Evolutionary conservation across 2,797 vertebrate genomes (phyloP).

Genomic region (Toxotes lorentzi): DNA sequence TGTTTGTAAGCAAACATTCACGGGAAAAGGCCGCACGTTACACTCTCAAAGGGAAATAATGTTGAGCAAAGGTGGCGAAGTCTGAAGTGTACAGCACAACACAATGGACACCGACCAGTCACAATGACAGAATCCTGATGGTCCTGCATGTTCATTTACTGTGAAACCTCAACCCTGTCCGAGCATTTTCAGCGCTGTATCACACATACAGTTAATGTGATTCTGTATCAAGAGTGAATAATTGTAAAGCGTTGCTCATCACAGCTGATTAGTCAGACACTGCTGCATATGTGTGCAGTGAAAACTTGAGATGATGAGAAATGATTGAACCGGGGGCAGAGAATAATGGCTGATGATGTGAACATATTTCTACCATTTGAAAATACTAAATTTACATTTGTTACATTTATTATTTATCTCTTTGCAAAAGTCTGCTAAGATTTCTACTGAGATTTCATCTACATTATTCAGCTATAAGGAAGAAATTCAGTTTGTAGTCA

Average conservation of each 20-base stretch:
- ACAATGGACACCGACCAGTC: conserved; percentile 35
- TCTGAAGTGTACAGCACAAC: conserved; percentile 7
- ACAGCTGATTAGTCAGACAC: conserved; percentile 6
- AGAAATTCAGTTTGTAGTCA: not conserved
- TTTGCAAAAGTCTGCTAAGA: not conserved
- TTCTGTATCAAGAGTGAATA: conserved; percentile 26
- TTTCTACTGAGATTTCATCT: not conserved
- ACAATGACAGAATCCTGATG: conserved; percentile 22
- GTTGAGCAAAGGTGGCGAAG: conserved; percentile 1
- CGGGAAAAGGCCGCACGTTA: conserved; percentile 14
- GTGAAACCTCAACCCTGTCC: conserved; percentile 8
- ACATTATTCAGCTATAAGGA: not conserved
- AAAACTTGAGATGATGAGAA: conserved; percentile 11
- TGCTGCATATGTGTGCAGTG: conserved; percentile 10
- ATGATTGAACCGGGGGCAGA: not conserved
- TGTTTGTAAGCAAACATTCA: conserved; percentile 29
- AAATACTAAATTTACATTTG: not conserved
- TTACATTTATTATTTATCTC: not conserved
- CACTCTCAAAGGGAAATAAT: conserved; percentile 7
- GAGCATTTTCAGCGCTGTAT: conserved; percentile 2
- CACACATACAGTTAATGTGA: conserved; percentile 16
- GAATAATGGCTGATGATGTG: not conserved
- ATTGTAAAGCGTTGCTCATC: not conserved
- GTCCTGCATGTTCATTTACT: conserved; percentile 19
- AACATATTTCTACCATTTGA: not conserved